These are phyloP conservation scores for Electrona antarctica DNA, from an alignment of 2,113 vertebrate genomes.

Conservation along the genomic window DNA sequence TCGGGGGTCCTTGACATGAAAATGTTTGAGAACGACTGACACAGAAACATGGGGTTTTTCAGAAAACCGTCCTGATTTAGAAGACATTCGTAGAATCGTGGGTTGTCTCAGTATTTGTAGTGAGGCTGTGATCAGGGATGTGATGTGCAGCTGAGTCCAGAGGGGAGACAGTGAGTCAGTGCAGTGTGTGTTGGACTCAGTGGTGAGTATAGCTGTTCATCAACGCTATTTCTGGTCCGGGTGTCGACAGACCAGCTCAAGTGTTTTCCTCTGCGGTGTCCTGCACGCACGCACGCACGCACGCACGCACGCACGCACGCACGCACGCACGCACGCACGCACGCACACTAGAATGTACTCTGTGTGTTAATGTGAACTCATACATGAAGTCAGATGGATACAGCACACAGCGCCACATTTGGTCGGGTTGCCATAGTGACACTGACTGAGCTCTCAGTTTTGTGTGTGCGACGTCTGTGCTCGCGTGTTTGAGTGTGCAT, in stretches of 20 bases:
- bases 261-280: constrained; percentile 27
- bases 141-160: too few relatives aligned
- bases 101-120: too few relatives aligned
- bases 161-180: constrained; percentile 39
- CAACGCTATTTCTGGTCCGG: constrained; percentile 67
- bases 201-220: constrained; percentile 67
- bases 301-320: constrained; percentile 29
- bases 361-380: constrained; percentile 54
- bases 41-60: too few relatives aligned
- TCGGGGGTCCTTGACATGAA: too few relatives aligned
- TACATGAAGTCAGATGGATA: too few relatives aligned
- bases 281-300: neutral
- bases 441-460: too few relatives aligned
- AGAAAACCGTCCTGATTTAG: too few relatives aligned
- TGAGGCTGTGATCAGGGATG: too few relatives aligned
- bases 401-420: constrained; percentile 42
- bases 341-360: constrained; percentile 1
- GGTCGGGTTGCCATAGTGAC: neutral
- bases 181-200: constrained; percentile 40
- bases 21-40: too few relatives aligned
- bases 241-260: constrained; percentile 63
- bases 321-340: neutral
- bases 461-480: constrained; percentile 3
- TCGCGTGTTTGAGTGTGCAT: constrained; percentile 18
- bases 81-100: too few relatives aligned